Percentiles rank a stretch among this genome's conserved stretches.
Evolutionary conservation across 2,797 vertebrate species (phyloP).

Genomic region (Micropoecilia bifurca): DNA sequence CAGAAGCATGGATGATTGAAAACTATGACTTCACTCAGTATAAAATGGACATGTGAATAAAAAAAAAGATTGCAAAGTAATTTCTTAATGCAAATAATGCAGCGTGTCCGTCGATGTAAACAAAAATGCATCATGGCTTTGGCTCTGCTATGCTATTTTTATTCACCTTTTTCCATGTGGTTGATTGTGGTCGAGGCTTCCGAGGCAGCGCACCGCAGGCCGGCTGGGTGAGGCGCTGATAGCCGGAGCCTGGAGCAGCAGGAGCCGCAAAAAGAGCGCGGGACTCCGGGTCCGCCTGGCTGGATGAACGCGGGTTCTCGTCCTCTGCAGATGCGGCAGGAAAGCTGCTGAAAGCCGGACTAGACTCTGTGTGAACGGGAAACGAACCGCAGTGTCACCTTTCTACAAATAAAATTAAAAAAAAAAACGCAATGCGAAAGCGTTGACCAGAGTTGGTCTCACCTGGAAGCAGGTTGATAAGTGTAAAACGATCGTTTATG

Average conservation of each 20-base stretch:
- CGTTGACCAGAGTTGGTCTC: neutral
- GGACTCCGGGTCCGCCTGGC: neutral
- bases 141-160: neutral
- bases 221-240: neutral
- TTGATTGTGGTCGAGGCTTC: slow-evolving; percentile 23
- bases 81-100: neutral
- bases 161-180: slow-evolving; percentile 36
- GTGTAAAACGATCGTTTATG: neutral
- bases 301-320: neutral
- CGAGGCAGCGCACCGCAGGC: slow-evolving; percentile 21
- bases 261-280: neutral
- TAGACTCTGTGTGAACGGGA: neutral
- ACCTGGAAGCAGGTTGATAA: neutral
- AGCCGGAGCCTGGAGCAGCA: slow-evolving; percentile 9
- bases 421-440: neutral
- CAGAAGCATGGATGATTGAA: neutral
- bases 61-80: neutral
- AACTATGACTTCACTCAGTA: neutral
- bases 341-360: neutral
- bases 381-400: neutral
- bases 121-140: neutral
- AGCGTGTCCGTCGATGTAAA: neutral
- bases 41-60: neutral
- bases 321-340: neutral
- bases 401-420: neutral